A percentile compares a stretch with the other conserved stretches of the same genome.
Evolutionary conservation across 2,113 vertebrate species (phyloP).

Genomic region (Cryptomyrus ogoouensis): DNA sequence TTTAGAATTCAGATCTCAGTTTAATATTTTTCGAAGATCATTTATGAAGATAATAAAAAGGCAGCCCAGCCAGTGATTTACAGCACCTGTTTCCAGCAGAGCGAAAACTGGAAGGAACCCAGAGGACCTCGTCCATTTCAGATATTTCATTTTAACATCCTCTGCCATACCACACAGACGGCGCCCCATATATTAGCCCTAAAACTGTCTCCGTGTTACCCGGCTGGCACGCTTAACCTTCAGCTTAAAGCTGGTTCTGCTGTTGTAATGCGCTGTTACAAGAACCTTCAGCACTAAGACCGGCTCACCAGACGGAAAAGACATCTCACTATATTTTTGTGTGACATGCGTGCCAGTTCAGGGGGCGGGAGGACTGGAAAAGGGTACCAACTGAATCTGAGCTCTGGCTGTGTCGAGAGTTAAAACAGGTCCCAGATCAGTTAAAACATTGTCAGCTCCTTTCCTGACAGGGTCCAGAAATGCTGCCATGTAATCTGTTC

Average conservation of each 20-base stretch:
- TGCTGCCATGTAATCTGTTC: constrained; percentile 62
- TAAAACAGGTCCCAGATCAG: background rate
- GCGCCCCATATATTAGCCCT: background rate
- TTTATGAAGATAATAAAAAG: constrained; percentile 18
- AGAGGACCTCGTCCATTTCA: constrained; percentile 11
- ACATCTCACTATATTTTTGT: background rate
- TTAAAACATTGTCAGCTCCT: constrained; percentile 25
- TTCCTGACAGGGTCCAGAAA: background rate
- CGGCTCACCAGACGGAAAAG: background rate
- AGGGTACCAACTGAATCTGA: background rate
- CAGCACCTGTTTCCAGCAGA: constrained; percentile 5
- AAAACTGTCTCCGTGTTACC: constrained; percentile 1
- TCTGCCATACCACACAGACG: background rate
- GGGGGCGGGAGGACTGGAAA: background rate
- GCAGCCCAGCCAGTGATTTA: background rate
- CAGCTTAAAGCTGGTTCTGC: background rate
- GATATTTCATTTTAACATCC: constrained; percentile 16
- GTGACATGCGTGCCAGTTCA: background rate
- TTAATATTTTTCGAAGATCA: constrained; percentile 14
- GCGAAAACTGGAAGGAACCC: constrained; percentile 13
- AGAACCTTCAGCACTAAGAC: background rate
- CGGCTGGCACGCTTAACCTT: constrained; percentile 8
- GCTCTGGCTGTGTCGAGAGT: too few species aligned
- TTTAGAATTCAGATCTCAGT: constrained; percentile 3
- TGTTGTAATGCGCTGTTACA: constrained; percentile 48